Evolutionary conservation across 2,888 invertebrate species (phyloP), one percentile per base, ranked within the genome.

Genomic region (Camponotus fellah): DNA sequence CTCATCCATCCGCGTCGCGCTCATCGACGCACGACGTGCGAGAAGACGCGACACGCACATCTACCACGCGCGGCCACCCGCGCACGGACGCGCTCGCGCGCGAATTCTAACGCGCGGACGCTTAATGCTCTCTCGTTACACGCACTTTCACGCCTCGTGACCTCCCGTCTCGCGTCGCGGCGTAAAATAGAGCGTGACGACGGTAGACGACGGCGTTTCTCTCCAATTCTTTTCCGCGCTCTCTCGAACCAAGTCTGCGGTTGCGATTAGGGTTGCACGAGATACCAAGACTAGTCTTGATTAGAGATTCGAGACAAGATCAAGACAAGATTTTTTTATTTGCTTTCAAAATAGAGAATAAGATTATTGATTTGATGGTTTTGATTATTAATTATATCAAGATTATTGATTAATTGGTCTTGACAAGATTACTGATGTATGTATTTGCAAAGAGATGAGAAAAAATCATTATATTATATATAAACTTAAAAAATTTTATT

Each of bases 131-230:
- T 91, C 89, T 90, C 90, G 89, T 90, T 91, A 91, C 87, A 84
- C 90, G 91, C 91, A 92, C 91, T 92, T 93, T 93, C 92, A 91
- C 92, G 92, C 92, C 91, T 92, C 89, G 88, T 87, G 85, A 85
- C 86, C 85, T 40, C 79, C 58, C 60, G 79, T 80, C 79, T 80
- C 79, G 79, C 72, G 72, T 72, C 86, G 82, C 81, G 86, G 87
- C 86, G 84, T 87, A 91, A 90, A 90, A 85, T 87, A 84, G 85
- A 89, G 82, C 86, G 89, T 75, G 83, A 76, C 87, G 64, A 34
- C 21, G 49, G 34, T 79, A 71, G 72, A 72, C 79, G 58, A 79
- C 58, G 71, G 26, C 34, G 85, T 86, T 85, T 82, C 88, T 90
- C 85, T 87, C 85, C 85, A 89, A 89, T 90, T 91, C 91, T 86